phyloP scores from a whole-genome alignment of 2,797 vertebrate species.

The Platyrinchus mystaceus region DNA sequence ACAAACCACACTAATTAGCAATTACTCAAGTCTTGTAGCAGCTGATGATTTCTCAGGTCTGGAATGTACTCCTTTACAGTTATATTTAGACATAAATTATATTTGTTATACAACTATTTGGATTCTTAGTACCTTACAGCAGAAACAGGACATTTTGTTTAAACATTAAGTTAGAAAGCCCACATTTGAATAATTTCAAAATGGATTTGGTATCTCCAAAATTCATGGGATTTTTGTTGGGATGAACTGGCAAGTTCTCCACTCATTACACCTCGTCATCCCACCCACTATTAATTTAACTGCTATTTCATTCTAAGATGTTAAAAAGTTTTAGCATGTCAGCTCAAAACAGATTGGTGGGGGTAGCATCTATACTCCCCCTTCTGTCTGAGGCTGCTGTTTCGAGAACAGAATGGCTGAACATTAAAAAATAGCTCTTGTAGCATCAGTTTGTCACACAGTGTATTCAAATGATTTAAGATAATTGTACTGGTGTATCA shows the following conservation, averaged over 20 bases:
- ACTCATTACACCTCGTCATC: not conserved
- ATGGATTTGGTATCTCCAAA: not conserved
- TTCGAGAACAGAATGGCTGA: not conserved
- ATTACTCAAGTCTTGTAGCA: not conserved
- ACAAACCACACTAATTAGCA: constrained; percentile 6
- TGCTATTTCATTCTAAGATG: not conserved
- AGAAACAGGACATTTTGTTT: not conserved
- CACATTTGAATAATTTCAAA: not conserved
- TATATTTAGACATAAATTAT: not conserved
- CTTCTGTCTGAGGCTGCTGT: not conserved
- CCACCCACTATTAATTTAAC: not conserved
- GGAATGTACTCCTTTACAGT: not conserved
- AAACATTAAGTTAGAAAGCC: not conserved
- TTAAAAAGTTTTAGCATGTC: not conserved
- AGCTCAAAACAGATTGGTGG: not conserved
- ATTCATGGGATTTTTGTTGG: not conserved
- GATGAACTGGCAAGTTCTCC: not conserved
- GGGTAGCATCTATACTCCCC: not conserved
- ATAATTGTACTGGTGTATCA: not conserved
- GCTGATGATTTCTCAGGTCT: not conserved
- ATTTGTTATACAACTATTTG: not conserved
- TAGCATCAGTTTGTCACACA: not conserved
- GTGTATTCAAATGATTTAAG: not conserved
- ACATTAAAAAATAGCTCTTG: not conserved
- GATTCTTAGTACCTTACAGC: not conserved